Conservation (phyloP, 2,888 invertebrate species). For the Torymus texanus region DNA sequence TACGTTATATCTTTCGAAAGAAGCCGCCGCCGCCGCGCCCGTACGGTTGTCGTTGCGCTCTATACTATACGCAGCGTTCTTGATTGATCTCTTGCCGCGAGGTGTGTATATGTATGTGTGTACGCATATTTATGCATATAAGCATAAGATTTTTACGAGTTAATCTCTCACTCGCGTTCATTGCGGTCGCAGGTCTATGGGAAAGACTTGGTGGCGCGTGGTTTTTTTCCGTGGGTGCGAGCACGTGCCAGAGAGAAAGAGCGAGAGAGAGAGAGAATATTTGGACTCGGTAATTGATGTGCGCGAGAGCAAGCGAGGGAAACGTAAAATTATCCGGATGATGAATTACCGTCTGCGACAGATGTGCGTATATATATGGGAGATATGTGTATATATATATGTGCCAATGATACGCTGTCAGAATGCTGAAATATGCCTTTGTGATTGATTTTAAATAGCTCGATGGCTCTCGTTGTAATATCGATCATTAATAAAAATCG, state of each 20-base stretch:
- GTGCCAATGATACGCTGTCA: slow-evolving; percentile 55
- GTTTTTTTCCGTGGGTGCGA: neutral
- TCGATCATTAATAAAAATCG: slow-evolving; percentile 50
- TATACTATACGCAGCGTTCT: neutral
- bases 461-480: slow-evolving; percentile 38
- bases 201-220: slow-evolving; percentile 1
- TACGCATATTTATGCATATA: neutral
- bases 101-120: neutral
- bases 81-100: slow-evolving; percentile 51
- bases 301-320: slow-evolving; percentile 13
- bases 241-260: slow-evolving; percentile 10
- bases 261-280: slow-evolving; percentile 46
- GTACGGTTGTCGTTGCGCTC: too few relatives aligned
- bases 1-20: too few relatives aligned
- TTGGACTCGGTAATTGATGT: slow-evolving; percentile 54
- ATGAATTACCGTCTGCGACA: slow-evolving; percentile 51
- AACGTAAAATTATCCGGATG: slow-evolving; percentile 54
- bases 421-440: slow-evolving; percentile 47
- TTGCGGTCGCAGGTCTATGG: slow-evolving; percentile 12
- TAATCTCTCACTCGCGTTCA: neutral
- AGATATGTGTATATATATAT: slow-evolving; percentile 7
- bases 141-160: neutral
- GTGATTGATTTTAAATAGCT: slow-evolving; percentile 56
- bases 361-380: slow-evolving; percentile 14
- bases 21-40: slow-evolving; percentile 9